Evolutionary conservation across 2,797 vertebrate genomes (phyloP).

Genomic region (Euphonia xanthogaster): DNA sequence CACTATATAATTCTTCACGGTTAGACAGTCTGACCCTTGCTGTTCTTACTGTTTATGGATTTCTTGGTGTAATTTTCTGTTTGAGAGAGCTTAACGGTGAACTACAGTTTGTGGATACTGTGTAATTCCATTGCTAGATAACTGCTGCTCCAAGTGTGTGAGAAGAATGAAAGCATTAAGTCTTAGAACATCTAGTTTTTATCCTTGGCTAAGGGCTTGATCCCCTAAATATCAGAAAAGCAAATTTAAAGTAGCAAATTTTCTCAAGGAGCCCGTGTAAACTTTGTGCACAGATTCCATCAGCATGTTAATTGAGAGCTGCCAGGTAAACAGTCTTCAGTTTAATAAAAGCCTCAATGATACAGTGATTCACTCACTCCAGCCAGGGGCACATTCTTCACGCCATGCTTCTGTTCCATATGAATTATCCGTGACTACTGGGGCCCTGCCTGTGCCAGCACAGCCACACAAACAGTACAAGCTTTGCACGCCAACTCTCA

Average conservation of each 20-base stretch:
- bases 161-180: not conserved
- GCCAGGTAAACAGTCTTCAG: not conserved
- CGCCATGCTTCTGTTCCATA: not conserved
- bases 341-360: not conserved
- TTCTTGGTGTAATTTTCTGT: constrained; percentile 35
- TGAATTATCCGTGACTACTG: not conserved
- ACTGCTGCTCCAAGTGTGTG: not conserved
- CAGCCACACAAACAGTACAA: not conserved
- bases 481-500: accelerated
- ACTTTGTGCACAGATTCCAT: not conserved
- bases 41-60: not conserved
- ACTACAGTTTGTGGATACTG: not conserved
- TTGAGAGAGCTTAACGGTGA: constrained; percentile 1
- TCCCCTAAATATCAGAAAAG: not conserved
- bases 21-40: not conserved
- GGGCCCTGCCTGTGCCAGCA: not conserved
- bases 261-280: not conserved
- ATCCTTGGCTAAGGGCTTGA: not conserved
- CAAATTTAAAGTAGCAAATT: not conserved
- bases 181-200: not conserved
- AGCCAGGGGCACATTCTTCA: not conserved
- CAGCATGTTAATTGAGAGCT: not conserved
- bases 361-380: not conserved
- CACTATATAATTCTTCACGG: not conserved
- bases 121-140: not conserved